A percentile compares a stretch with the other conserved stretches of the same genome.
These are phyloP conservation scores for Anguilla pacifica DNA, from an alignment of 2,797 vertebrate species.

Conservation along the genomic window DNA sequence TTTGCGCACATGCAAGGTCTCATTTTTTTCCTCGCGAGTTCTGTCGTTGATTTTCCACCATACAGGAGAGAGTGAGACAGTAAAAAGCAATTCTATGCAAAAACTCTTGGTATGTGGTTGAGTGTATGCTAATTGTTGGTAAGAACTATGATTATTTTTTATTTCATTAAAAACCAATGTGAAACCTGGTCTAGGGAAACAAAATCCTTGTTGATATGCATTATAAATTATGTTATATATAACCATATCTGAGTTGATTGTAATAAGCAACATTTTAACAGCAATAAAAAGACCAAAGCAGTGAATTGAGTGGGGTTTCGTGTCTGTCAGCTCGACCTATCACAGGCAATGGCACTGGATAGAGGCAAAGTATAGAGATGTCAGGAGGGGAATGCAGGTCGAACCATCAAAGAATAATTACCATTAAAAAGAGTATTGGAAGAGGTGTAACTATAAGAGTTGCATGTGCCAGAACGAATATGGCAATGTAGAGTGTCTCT, in stretches of 20 bases:
- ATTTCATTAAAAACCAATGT: too few species aligned
- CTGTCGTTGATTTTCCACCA: too few species aligned
- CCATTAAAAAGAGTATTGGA: not conserved
- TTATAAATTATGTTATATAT: not conserved
- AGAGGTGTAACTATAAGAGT: constrained; percentile 49
- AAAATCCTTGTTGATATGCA: not conserved
- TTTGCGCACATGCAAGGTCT: constrained; percentile 50
- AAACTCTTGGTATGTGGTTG: not conserved
- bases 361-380: not conserved
- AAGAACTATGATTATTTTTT: too few species aligned
- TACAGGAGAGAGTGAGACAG: not conserved
- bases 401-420: constrained; percentile 15
- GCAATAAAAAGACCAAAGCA: not conserved
- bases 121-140: not conserved
- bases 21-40: too few species aligned
- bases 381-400: not conserved
- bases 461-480: constrained; percentile 58
- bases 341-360: not conserved
- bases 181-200: not conserved
- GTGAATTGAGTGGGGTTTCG: not conserved
- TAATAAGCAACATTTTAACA: not conserved
- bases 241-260: not conserved
- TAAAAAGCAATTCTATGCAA: not conserved
- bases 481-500: constrained; percentile 60
- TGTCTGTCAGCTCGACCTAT: not conserved